phyloP scores from a whole-genome alignment of 1,140 invertebrate species.

The Rhopalosiphum maidis region DNA sequence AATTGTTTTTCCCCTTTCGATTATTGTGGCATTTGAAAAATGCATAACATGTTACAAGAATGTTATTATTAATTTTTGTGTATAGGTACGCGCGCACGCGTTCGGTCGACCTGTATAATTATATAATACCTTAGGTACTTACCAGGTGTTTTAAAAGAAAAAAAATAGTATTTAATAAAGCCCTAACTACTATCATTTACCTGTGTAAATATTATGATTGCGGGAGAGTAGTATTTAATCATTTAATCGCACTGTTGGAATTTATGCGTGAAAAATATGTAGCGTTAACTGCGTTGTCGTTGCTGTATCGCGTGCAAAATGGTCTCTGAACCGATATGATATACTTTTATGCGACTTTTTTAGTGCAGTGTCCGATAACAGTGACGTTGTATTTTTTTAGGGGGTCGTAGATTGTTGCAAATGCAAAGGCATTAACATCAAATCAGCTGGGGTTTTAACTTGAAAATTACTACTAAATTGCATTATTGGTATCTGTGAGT shows the following conservation, averaged over 20 bases:
- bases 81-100: background rate
- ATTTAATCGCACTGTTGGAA: background rate
- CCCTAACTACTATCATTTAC: background rate
- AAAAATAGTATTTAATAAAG: background rate
- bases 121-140: background rate
- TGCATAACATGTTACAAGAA: background rate
- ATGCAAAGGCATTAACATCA: background rate
- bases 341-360: background rate
- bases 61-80: background rate
- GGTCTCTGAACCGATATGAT: background rate
- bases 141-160: background rate
- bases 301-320: background rate
- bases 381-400: background rate
- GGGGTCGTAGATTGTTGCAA: background rate
- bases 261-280: background rate
- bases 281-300: background rate
- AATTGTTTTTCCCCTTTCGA: too few species aligned
- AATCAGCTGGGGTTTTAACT: background rate
- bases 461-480: background rate
- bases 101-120: background rate
- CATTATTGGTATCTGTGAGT: background rate
- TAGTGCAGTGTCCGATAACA: background rate
- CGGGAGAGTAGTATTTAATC: background rate
- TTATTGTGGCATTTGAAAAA: background rate
- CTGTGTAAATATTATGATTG: background rate